Evolutionary conservation across 1,140 invertebrate genomes (phyloP).

Genomic region (Musca domestica): DNA sequence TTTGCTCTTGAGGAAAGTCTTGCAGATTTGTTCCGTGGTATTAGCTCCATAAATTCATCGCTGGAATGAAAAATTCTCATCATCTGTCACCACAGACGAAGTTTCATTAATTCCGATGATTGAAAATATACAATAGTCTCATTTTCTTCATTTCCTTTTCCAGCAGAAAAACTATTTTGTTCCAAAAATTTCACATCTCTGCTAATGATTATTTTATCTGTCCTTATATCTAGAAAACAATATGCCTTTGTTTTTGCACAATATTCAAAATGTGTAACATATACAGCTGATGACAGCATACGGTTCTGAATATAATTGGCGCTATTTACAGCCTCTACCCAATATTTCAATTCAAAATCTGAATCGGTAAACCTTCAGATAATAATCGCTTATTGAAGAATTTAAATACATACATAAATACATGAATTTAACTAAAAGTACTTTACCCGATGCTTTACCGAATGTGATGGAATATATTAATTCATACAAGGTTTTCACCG

Average conservation of each 20-base stretch:
- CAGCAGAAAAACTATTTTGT: neutral
- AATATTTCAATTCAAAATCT: constrained; percentile 30
- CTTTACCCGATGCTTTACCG: too few relatives aligned
- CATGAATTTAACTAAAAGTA: too few relatives aligned
- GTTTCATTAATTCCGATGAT: neutral
- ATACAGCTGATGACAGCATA: constrained; percentile 24
- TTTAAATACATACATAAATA: too few relatives aligned
- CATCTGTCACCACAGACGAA: neutral
- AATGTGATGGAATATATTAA: too few relatives aligned
- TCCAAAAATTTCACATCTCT: constrained; percentile 10
- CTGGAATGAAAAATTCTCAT: neutral
- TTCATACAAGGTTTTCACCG: too few relatives aligned
- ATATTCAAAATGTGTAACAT: constrained; percentile 42
- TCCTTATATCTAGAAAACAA: neutral
- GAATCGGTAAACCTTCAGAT: too few relatives aligned
- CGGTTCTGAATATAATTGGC: too few relatives aligned
- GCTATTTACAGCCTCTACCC: constrained; percentile 47
- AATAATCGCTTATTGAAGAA: too few relatives aligned
- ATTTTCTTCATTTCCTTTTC: neutral
- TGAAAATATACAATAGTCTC: neutral
- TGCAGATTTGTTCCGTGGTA: neutral
- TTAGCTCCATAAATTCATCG: neutral
- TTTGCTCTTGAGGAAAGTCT: constrained; percentile 10
- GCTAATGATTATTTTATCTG: neutral
- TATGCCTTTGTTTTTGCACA: constrained; percentile 14